Evolutionary conservation across 2,888 invertebrate genomes (phyloP), one percentile per base, ranked within the genome.

Genomic region (Euphydryas editha): DNA sequence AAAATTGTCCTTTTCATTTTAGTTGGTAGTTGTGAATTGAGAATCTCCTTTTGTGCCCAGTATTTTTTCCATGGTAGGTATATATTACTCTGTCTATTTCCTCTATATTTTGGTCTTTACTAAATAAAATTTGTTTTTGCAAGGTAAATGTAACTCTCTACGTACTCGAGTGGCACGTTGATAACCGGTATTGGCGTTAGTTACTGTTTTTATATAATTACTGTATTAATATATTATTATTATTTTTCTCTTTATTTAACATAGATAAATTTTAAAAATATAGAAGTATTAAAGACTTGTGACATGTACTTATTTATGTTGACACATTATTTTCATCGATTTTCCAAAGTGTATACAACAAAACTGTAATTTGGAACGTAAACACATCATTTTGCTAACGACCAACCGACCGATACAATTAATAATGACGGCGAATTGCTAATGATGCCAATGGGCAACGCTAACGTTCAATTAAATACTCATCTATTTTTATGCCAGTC

Each of bases 381-480:
- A 58, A 58, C 47, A 54, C 51, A 57, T 66, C 56, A 59, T 62
- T 62, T 62, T 57, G 13, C 42, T 59, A 62, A 59, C 55, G 59
- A 56, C 44, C 44, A 37, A 18, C 49, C 15, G 37, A 62, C 62
- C 66, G 46, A 65, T 30, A 46, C 60, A 24, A 61, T 51, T 51
- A 51, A 61, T 55, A 55, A 59, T 54, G 54, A 62, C 46, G 49
- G 42, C 42, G 36, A 17, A 59, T 56, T 47, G 59, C 58, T 64
- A 59, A 69, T 59, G 59, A 67, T 51, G 51, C 54, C 58, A 61
- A 56, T 13, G 58, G 60, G n/a, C 47, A 64, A 67, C 59, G 56
- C n/a, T 15, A 70, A 51, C 46, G 55, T 62, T 49, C 59, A 67
- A 67, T 70, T 70, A 70, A 62, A 67, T 59, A 59, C 67, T 15